Evolutionary conservation across 2,888 invertebrate species (phyloP).

Genomic region (Hypercompe scribonia): DNA sequence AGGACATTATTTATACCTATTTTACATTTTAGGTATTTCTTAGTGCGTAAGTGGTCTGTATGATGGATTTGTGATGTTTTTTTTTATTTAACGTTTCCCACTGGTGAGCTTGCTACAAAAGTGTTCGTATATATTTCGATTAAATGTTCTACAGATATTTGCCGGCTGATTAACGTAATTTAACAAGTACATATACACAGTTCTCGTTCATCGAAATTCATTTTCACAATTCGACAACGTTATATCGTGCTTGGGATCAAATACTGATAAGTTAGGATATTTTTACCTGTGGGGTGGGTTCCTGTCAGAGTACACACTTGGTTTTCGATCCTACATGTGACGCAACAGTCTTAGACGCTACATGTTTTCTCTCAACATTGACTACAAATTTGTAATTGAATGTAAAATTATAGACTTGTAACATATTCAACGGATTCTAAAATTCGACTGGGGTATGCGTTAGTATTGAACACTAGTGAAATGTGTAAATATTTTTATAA

Average conservation of each 20-base stretch:
- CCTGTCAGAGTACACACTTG: constrained; percentile 23
- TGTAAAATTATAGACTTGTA: constrained; percentile 64
- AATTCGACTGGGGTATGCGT: constrained; percentile 70
- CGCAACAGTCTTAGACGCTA: constrained; percentile 41
- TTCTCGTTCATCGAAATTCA: constrained; percentile 49
- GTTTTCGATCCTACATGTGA: constrained; percentile 37
- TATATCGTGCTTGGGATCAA: constrained; percentile 86
- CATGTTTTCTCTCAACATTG: constrained; percentile 46
- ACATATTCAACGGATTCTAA: constrained; percentile 71
- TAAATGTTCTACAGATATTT: constrained; percentile 51
- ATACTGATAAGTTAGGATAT: constrained; percentile 79
- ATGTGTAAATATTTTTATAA: constrained; percentile 75
- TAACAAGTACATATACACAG: constrained; percentile 42
- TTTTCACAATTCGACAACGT: constrained; percentile 57
- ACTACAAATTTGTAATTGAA: constrained; percentile 43
- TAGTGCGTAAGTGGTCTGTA: constrained; percentile 83
- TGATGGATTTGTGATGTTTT: constrained; percentile 73
- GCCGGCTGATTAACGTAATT: constrained; percentile 56
- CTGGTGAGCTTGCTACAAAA: constrained; percentile 67
- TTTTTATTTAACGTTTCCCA: constrained; percentile 53
- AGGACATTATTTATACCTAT: constrained; percentile 86
- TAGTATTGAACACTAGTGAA: constrained; percentile 65
- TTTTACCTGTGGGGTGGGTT: constrained; percentile 45
- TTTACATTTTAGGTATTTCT: constrained; percentile 82
- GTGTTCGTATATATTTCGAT: constrained; percentile 55